Conservation (phyloP, 2,113 vertebrate species). For the Chaetorhynchus papuensis region DNA sequence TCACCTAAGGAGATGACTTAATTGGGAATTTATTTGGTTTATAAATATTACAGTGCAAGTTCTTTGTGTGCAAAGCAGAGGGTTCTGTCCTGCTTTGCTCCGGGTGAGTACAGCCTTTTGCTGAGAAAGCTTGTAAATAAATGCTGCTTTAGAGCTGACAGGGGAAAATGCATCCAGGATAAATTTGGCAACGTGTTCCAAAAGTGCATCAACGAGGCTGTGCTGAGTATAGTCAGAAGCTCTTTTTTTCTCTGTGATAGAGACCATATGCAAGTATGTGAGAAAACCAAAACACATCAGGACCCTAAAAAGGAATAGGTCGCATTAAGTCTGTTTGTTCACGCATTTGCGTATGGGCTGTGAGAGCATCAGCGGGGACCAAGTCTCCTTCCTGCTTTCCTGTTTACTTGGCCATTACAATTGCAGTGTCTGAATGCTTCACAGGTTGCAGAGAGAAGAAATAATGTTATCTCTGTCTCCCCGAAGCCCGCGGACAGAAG, state of each 20-base stretch:
- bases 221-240: neutral
- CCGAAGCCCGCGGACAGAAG: neutral
- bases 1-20: neutral
- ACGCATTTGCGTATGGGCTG: neutral
- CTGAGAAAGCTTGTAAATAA: slow-evolving; percentile 10
- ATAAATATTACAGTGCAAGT: neutral
- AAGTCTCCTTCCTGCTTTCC: neutral
- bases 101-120: neutral
- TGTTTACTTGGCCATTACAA: neutral
- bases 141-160: neutral
- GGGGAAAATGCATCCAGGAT: neutral
- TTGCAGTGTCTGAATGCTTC: neutral
- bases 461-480: neutral
- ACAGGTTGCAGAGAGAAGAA: neutral
- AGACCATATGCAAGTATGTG: neutral
- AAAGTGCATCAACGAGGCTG: neutral
- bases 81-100: neutral
- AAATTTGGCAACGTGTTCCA: neutral
- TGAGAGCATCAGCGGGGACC: neutral
- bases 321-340: neutral
- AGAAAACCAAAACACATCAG: neutral
- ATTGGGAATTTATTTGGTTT: neutral
- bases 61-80: neutral
- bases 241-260: neutral
- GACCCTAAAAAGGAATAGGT: neutral